A percentile compares a stretch with the other conserved stretches of the same genome.
phyloP scores from a whole-genome alignment of 2,797 vertebrate species.

The Leptodactylus fallax region DNA sequence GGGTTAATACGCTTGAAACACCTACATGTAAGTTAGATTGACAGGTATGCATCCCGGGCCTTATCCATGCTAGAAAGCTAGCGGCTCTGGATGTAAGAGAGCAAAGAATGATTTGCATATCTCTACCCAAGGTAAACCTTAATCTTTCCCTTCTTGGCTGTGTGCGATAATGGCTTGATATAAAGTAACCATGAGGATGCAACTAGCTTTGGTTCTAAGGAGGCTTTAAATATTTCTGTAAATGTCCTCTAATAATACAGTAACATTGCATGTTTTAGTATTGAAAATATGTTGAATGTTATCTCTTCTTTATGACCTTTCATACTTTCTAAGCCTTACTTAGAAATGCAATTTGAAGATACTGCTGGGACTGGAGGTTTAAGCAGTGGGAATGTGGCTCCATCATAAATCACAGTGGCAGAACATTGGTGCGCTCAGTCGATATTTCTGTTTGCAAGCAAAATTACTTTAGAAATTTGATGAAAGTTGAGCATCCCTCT shows the following conservation, averaged over 20 bases:
- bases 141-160: neutral
- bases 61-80: constrained; percentile 18
- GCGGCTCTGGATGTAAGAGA: neutral
- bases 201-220: constrained; percentile 3
- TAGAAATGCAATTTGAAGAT: constrained; percentile 56
- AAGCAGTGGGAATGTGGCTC: constrained; percentile 36
- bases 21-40: neutral
- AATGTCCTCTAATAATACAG: constrained; percentile 7
- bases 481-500: constrained; percentile 53
- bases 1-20: neutral
- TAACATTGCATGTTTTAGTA: constrained; percentile 4
- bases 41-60: neutral
- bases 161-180: neutral
- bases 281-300: constrained; percentile 18
- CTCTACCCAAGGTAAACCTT: neutral
- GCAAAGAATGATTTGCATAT: constrained; percentile 12
- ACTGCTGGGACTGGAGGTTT: constrained; percentile 27
- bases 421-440: constrained; percentile 52
- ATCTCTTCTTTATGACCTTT: constrained; percentile 49
- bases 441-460: constrained; percentile 62
- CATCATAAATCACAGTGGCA: constrained; percentile 53
- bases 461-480: constrained; percentile 56
- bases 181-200: neutral
- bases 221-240: constrained; percentile 15
- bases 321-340: constrained; percentile 28